Percentiles rank a stretch among this genome's conserved stretches.
phyloP scores from a whole-genome alignment of 2,113 vertebrate species.

The Notothenia rossii region DNA sequence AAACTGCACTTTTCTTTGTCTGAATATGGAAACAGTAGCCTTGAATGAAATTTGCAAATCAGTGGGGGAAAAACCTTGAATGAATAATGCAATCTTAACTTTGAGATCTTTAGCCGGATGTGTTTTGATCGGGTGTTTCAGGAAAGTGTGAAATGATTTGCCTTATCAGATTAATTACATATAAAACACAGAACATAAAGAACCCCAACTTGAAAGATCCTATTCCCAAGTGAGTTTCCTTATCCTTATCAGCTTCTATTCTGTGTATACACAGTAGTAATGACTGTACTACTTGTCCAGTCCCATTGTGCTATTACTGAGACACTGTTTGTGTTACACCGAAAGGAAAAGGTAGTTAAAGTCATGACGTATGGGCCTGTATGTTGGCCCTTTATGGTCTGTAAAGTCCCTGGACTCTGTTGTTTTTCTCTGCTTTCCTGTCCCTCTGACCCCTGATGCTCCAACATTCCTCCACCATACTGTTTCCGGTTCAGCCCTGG shows the following conservation, averaged over 20 bases:
- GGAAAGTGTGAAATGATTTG: background rate
- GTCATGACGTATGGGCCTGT: background rate
- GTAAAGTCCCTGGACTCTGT: conserved; percentile 3
- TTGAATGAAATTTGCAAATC: conserved; percentile 8
- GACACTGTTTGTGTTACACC: conserved; percentile 1
- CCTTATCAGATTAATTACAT: conserved; percentile 5
- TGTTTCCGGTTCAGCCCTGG: conserved; percentile 62
- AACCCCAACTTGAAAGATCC: conserved; percentile 5
- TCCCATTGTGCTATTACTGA: conserved; percentile 7
- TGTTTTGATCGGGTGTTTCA: background rate
- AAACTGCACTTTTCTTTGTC: conserved; percentile 10
- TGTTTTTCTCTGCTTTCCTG: conserved; percentile 50
- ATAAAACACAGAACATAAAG: background rate
- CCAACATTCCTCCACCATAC: conserved; percentile 63
- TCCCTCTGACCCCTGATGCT: conserved; percentile 35
- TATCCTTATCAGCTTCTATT: conserved; percentile 9
- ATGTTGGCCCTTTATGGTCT: conserved; percentile 9
- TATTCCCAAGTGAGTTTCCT: background rate
- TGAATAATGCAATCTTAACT: conserved; percentile 31
- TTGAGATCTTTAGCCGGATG: background rate
- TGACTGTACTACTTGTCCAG: background rate
- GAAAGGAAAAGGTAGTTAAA: conserved; percentile 27
- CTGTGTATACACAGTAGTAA: conserved; percentile 4
- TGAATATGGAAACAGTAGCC: conserved; percentile 6
- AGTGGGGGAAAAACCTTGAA: background rate